A percentile compares a stretch with the other conserved stretches of the same genome.
Evolutionary conservation across 2,113 vertebrate species (phyloP).

Genomic region (Rhynchomys soricoides): DNA sequence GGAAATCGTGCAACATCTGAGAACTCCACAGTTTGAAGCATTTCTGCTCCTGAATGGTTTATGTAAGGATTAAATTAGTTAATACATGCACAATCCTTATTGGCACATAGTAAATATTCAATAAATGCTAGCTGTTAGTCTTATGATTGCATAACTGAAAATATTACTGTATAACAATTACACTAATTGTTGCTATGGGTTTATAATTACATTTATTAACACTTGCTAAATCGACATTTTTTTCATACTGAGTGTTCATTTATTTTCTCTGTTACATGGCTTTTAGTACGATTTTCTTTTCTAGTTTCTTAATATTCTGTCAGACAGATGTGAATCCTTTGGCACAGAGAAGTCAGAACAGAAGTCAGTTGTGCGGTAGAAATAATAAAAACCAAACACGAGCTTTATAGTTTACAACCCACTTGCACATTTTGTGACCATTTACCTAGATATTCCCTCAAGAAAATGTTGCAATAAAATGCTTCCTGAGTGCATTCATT

Average conservation of each 20-base stretch:
- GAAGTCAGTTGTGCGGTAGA: not conserved
- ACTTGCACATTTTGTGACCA: conserved; percentile 34
- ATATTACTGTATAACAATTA: conserved; percentile 38
- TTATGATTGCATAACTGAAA: conserved; percentile 44
- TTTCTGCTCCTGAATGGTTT: not conserved
- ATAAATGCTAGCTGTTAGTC: conserved; percentile 50
- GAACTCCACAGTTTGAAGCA: not conserved
- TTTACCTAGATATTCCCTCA: conserved; percentile 75
- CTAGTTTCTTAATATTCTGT: conserved; percentile 52
- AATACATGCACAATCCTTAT: conserved; percentile 32
- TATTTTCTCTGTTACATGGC: not conserved
- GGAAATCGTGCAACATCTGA: not conserved
- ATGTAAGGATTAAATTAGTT: conserved; percentile 57
- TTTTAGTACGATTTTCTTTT: conserved; percentile 27
- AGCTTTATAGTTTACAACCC: conserved; percentile 56
- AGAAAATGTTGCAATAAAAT: conserved; percentile 76
- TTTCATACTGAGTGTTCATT: not conserved
- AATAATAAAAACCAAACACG: conserved; percentile 22
- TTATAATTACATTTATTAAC: conserved; percentile 56
- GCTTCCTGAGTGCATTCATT: conserved; percentile 72
- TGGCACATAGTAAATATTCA: conserved; percentile 44
- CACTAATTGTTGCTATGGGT: conserved; percentile 17
- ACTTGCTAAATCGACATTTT: conserved; percentile 50
- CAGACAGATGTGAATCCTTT: conserved; percentile 22
- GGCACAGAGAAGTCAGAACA: not conserved